phyloP scores from a whole-genome alignment of 2,888 invertebrate genomes.

The Acanthosepion pharaonis region DNA sequence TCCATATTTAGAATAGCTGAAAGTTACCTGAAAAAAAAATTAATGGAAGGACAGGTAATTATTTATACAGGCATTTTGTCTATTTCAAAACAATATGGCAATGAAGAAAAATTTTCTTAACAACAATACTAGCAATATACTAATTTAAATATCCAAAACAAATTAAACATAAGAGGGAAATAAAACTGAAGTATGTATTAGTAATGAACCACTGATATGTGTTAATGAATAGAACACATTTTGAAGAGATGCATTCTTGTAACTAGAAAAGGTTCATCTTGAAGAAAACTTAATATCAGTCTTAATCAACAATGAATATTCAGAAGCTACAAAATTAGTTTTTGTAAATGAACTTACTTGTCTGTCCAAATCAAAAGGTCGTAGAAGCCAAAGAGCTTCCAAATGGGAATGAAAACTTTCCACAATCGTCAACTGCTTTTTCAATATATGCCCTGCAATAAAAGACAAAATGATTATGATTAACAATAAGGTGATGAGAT shows the following conservation, averaged over 20 bases:
- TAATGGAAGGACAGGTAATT: conserved; percentile 43
- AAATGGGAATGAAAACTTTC: conserved; percentile 95
- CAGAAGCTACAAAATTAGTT: no score
- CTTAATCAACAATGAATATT: no score
- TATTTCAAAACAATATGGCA: background rate
- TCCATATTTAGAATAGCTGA: conserved; percentile 60
- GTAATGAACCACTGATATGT: no score
- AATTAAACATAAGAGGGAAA: no score
- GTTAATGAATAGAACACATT: no score
- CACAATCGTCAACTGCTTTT: conserved; percentile 88
- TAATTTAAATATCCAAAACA: background rate
- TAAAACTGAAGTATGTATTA: no score
- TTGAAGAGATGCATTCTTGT: no score
- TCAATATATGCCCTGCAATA: conserved; percentile 85
- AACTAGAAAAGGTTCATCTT: no score
- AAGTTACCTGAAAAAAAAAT: conserved; percentile 60
- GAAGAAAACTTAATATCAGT: no score
- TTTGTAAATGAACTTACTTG: conserved; percentile 78
- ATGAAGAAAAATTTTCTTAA: background rate
- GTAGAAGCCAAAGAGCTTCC: conserved; percentile 91
- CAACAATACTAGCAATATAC: no score
- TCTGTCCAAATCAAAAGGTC: conserved; percentile 85
- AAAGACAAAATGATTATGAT: conserved; percentile 25
- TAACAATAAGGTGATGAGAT: no score
- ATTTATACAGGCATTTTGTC: background rate